Evolutionary conservation across 2,797 vertebrate species (phyloP).

Genomic region (Melanotaenia parkinsoni): DNA sequence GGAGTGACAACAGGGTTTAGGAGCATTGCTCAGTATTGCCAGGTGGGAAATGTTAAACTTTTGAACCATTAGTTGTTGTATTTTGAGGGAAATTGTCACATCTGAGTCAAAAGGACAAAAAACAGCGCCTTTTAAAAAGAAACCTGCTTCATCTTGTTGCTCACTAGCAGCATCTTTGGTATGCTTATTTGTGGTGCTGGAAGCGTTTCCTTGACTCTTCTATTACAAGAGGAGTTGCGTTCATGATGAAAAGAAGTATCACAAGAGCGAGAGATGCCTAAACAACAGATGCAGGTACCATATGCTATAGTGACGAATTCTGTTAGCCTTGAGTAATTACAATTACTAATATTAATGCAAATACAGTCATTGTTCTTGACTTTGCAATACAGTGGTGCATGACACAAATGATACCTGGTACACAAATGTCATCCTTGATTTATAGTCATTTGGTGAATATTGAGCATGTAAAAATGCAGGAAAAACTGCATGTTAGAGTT

Average conservation of each 20-base stretch:
- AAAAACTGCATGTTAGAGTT: too few relatives aligned
- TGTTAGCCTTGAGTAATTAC: neutral
- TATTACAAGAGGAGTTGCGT: neutral
- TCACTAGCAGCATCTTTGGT: neutral
- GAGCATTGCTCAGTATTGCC: neutral
- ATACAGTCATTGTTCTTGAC: neutral
- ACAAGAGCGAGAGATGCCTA: neutral
- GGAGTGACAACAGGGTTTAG: neutral
- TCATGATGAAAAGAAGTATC: neutral
- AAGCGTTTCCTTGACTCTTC: neutral
- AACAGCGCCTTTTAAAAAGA: neutral
- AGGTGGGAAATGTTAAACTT: neutral
- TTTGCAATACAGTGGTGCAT: neutral
- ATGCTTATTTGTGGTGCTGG: neutral
- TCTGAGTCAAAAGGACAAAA: neutral
- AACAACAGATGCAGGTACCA: neutral
- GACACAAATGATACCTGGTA: too few relatives aligned
- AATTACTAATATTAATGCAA: neutral
- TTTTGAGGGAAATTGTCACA: neutral
- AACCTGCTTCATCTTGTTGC: neutral
- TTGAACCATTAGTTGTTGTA: neutral
- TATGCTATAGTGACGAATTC: neutral
- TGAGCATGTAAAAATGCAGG: too few relatives aligned
- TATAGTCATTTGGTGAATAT: too few relatives aligned
- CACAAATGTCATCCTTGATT: too few relatives aligned